phyloP scores from a whole-genome alignment of 92 coral and sea anemone species.

The Virgularia gustaviana region DNA sequence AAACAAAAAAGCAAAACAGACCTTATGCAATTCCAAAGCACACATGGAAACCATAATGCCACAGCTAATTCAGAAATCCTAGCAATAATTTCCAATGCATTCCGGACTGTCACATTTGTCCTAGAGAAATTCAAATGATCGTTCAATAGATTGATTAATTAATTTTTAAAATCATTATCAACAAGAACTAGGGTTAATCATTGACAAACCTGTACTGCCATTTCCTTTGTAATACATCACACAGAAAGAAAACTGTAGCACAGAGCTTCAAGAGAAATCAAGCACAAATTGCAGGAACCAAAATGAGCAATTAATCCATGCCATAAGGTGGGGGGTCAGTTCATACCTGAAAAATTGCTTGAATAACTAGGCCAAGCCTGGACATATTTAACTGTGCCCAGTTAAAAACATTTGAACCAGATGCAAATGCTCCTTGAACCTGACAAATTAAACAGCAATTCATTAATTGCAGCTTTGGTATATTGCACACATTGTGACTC shows the following conservation, averaged over 20 bases:
- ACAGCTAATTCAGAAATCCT: slow-evolving; percentile 88
- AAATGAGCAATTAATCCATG: background rate
- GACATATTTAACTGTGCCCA: slow-evolving; percentile 77
- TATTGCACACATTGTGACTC: too few relatives aligned
- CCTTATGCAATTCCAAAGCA: slow-evolving; percentile 97
- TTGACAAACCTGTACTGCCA: slow-evolving; percentile 82
- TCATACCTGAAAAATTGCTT: slow-evolving; percentile 82
- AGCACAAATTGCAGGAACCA: background rate
- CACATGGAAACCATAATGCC: slow-evolving; percentile 94
- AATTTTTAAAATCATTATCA: background rate
- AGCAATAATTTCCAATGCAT: slow-evolving; percentile 72
- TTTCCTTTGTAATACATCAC: slow-evolving; percentile 76
- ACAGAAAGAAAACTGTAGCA: slow-evolving; percentile 76
- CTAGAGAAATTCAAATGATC: too few relatives aligned
- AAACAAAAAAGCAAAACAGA: slow-evolving; percentile 6
- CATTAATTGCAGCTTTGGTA: too few relatives aligned
- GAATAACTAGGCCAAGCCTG: slow-evolving; percentile 78
- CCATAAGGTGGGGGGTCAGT: background rate
- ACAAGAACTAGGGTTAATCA: background rate
- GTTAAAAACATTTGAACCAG: slow-evolving; percentile 46
- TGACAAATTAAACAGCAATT: slow-evolving; percentile 11
- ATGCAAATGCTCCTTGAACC: slow-evolving; percentile 88
- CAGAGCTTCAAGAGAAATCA: slow-evolving; percentile 56
- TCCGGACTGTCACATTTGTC: slow-evolving; percentile 68
- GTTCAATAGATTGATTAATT: background rate